Evolutionary conservation across 92 coral and sea anemone genomes (phyloP), one percentile per base, ranked within the genome.

Genomic region (Palythoa caribaeorum): DNA sequence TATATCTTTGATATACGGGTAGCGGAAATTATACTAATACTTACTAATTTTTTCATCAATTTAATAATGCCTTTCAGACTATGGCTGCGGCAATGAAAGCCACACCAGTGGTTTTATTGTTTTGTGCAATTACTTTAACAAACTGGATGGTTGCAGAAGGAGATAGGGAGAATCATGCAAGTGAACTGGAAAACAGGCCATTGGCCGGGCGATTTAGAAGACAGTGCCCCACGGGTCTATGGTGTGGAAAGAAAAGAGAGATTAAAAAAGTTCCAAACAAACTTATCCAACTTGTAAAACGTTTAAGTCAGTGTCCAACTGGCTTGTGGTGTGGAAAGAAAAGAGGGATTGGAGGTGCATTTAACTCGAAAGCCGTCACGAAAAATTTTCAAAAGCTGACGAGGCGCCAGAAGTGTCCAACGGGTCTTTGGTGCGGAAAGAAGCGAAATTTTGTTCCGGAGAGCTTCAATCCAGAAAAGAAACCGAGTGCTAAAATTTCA

Each of bases 351-450:
- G 19, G 65, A 21, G 75, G 21, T 3, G 60, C 4, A 38, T 13
- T 2, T 13, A 19, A 60, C 38, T 80, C 20, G 12, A 17, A 80
- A 80, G 40, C 75, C 73, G 6, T 80, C 15, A 75, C 85, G 3
- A 44, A 80, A 20, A 17, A 9, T 6, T 79, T 79, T 71, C 50
- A 79, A 12, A 37, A 7, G 69, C 38, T 79, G 3, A 19, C 84
- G 50, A 79, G 19, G 11, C 73, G 85, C 16, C 75, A 65, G 28
- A 80, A 54, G 20, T 94, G 98, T 44, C 98, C 98, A 5, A 94
- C 98, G 55, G 98, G 98, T 7, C 71, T 94, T 51, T 94, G 98
- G 98, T 94, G 98, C 74, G 98, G 98, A 6, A 92, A 80, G 91
- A 94, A 94, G 53, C 77, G 95, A 72, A 84, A 73, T 20, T 7